These are phyloP conservation scores for Lasioglossum baleicum DNA, from an alignment of 1,140 invertebrate genomes.

Conservation along the genomic window DNA sequence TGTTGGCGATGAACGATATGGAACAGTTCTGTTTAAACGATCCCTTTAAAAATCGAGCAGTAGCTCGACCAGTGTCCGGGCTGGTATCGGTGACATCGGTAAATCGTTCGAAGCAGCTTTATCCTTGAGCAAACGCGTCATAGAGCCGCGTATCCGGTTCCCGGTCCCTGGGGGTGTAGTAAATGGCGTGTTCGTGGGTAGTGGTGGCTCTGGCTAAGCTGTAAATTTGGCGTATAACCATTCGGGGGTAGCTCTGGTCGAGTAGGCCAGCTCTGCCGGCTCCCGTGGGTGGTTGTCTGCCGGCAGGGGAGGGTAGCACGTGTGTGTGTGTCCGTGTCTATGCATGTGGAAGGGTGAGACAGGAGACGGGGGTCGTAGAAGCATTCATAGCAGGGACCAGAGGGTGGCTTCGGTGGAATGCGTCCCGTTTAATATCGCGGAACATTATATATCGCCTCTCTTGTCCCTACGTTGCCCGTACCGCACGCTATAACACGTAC, in stretches of 20 bases:
- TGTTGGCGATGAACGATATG: no score
- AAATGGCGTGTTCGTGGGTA: conserved; percentile 48
- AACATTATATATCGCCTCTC: conserved; percentile 80
- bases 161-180: conserved; percentile 32
- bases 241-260: conserved; percentile 60
- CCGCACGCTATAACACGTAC: conserved; percentile 53
- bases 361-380: conserved; percentile 67
- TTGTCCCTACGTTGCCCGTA: conserved; percentile 69
- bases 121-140: conserved; percentile 50
- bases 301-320: no score
- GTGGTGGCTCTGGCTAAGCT: conserved; percentile 66
- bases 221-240: conserved; percentile 78
- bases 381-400: conserved; percentile 76
- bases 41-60: no score
- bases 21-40: no score
- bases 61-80: no score
- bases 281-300: neutral
- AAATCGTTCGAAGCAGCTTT: conserved; percentile 40
- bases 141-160: conserved; percentile 41
- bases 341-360: conserved; percentile 50
- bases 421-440: conserved; percentile 80
- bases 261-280: conserved; percentile 56
- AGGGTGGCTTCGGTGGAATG: conserved; percentile 79
- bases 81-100: neutral
- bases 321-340: no score